phyloP scores from a whole-genome alignment of 2,888 invertebrate genomes.

The Eupithecia subfuscata region DNA sequence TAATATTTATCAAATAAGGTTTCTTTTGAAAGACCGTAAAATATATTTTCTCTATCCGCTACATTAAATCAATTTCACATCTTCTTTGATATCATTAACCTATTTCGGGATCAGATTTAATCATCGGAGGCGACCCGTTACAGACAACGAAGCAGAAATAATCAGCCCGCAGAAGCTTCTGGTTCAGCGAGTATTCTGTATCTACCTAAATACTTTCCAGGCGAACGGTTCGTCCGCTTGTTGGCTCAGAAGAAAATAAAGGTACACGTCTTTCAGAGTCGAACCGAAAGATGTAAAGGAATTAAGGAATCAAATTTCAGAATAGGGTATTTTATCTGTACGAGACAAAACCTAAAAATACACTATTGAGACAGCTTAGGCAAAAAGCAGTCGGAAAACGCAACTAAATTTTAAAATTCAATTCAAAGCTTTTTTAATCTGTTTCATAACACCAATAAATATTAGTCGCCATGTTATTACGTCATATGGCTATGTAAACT shows the following conservation, averaged over 20 bases:
- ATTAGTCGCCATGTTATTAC: no score
- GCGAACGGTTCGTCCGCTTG: conserved; percentile 42
- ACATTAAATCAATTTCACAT: background rate
- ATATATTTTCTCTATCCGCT: background rate
- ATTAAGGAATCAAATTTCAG: no score
- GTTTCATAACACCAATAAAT: no score
- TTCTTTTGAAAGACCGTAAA: background rate
- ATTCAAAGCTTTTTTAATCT: no score
- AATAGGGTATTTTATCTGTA: no score
- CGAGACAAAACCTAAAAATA: no score
- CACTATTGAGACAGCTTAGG: no score
- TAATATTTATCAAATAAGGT: background rate
- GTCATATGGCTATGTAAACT: no score
- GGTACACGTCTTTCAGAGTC: no score
- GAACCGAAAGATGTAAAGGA: no score
- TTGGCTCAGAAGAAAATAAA: background rate
- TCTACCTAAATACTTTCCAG: conserved; percentile 51
- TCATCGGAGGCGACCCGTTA: conserved; percentile 32
- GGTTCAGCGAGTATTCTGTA: conserved; percentile 50
- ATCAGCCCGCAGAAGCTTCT: conserved; percentile 47
- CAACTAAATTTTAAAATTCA: no score
- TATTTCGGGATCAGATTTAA: conserved; percentile 14
- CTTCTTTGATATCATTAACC: conserved; percentile 14
- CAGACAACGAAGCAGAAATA: conserved; percentile 43
- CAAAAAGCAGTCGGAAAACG: no score